Evolutionary conservation across 2,113 vertebrate genomes (phyloP), one percentile per base, ranked within the genome.

Genomic region (Corynorhinus townsendii): DNA sequence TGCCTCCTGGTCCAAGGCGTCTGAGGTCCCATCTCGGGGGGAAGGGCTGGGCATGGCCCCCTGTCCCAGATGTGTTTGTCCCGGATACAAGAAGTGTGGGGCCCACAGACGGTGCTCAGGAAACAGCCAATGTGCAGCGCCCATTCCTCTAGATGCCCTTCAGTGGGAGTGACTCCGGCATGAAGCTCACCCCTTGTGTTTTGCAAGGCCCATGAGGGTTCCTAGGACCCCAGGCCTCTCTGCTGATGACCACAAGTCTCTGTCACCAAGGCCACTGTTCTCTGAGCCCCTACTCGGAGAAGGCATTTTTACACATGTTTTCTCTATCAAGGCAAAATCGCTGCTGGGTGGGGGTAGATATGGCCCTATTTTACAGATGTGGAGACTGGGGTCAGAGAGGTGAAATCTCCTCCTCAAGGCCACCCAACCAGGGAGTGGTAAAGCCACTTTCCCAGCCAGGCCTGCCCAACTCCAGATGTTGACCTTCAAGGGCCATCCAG

Each of bases 41-140:
- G 20, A 40, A 52, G 62, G 15, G 52, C 35, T 0, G 5, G 3
- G 35, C 66, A n/a, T 0, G 0, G 4, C 11, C 43, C 83, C 45
- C 43, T 64, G 22, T 52, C 71, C 69, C 24, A 15, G 49, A 35
- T 38, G 49, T 64, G 5, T 59, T 9, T 76, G 40, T 69, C 20
- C 49, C 0, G 0, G 22, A 20, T 4, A 30, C 40, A 62, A 6
- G 11, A 19, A 77, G 9, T 33, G 17, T 47, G 26, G 38, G 10
- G n/a, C 38, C 26, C 35, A n/a, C 0, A 11, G 64, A 6, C 40
- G 33, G 26, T 49, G 28, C 24, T 90, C 52, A 20, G 79, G 43
- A 30, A 79, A 43, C 11, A n/a, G 40, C 43, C 28, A 5, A 3
- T 35, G 33, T 26, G 4, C 14, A n/a, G 80, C 20, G 10, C 26